phyloP scores from a whole-genome alignment of 2,797 vertebrate genomes.

The Onychomys torridus region DNA sequence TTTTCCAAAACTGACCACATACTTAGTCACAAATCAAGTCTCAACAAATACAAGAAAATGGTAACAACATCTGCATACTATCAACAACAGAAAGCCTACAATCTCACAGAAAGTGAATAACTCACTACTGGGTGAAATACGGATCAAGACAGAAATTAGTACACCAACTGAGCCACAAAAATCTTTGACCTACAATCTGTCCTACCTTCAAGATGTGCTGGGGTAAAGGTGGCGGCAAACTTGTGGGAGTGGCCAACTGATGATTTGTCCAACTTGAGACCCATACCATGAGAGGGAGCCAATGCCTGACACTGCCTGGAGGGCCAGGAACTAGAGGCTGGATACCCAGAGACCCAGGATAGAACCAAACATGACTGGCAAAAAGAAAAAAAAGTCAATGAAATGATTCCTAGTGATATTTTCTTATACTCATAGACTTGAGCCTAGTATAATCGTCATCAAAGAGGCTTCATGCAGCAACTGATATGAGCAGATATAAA shows the following conservation, averaged over 20 bases:
- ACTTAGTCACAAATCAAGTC: neutral
- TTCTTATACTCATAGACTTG: neutral
- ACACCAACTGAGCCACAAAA: neutral
- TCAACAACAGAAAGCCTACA: neutral
- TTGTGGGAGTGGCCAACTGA: neutral
- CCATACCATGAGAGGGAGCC: neutral
- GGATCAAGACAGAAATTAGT: neutral
- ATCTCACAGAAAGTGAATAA: neutral
- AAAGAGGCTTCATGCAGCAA: neutral
- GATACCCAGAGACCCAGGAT: neutral
- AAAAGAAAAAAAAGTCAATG: neutral
- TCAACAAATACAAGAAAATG: neutral
- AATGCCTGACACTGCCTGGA: neutral
- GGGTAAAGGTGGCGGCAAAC: neutral
- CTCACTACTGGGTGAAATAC: neutral
- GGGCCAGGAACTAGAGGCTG: neutral
- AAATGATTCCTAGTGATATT: neutral
- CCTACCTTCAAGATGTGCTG: neutral
- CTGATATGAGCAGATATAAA: neutral
- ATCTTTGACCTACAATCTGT: neutral
- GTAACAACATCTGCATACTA: neutral
- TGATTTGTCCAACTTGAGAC: neutral
- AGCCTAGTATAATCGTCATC: neutral
- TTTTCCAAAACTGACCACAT: neutral
- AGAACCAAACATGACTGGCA: neutral